Evolutionary conservation across 2,113 vertebrate species (phyloP).

Genomic region (Delphinus delphis): DNA sequence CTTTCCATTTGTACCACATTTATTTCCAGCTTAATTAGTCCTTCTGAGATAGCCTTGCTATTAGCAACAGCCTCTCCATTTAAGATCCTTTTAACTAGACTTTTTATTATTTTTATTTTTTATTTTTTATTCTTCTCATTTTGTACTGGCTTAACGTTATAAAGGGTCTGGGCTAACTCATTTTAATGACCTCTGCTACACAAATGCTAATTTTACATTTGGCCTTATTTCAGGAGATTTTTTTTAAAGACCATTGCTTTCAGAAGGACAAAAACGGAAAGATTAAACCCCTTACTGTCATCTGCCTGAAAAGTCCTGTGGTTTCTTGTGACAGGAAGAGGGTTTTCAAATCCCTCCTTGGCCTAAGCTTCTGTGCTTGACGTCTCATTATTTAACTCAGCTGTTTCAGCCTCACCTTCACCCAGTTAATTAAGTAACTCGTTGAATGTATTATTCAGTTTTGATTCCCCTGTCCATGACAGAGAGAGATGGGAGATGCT

Average conservation of each 20-base stretch:
- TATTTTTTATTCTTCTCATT: constrained; percentile 58
- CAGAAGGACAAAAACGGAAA: constrained; percentile 68
- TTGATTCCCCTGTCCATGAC: constrained; percentile 72
- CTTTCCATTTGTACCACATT: constrained; percentile 52
- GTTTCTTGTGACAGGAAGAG: constrained; percentile 76
- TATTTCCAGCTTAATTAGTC: constrained; percentile 70
- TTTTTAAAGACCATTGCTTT: constrained; percentile 55
- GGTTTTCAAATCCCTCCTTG: constrained; percentile 77
- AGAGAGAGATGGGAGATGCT: constrained; percentile 59
- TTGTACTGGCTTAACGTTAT: constrained; percentile 44
- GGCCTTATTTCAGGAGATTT: constrained; percentile 59
- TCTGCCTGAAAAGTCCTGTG: constrained; percentile 74
- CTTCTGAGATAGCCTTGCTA: constrained; percentile 33
- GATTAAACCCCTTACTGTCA: constrained; percentile 74
- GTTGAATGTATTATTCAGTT: constrained; percentile 81
- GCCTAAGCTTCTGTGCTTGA: constrained; percentile 74
- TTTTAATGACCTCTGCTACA: constrained; percentile 57
- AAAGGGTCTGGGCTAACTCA: constrained; percentile 53
- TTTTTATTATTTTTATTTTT: constrained; percentile 11
- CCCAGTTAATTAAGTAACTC: constrained; percentile 85
- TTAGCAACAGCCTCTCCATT: constrained; percentile 43
- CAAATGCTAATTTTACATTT: constrained; percentile 69
- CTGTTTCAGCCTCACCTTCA: constrained; percentile 84
- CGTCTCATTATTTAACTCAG: constrained; percentile 84
- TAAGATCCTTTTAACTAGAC: constrained; percentile 58